phyloP scores from a whole-genome alignment of 2,888 invertebrate species.

The Himalopsyche kuldschensis region DNA sequence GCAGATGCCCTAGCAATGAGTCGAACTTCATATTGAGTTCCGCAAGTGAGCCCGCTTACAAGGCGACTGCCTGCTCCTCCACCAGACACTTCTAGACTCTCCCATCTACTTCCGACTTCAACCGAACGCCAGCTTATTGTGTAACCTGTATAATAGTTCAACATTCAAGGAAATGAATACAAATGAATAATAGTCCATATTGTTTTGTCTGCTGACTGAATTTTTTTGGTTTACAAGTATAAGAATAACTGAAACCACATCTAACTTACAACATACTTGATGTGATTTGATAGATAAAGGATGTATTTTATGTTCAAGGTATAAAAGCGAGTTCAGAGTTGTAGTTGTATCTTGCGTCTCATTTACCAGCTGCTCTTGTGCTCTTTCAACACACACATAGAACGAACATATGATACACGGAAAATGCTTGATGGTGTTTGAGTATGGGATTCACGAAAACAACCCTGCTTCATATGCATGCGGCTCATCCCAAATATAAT shows the following conservation, averaged over 20 bases:
- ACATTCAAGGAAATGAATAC: not conserved
- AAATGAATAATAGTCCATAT: not conserved
- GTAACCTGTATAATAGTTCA: conserved; percentile 47
- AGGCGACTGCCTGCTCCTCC: conserved; percentile 20
- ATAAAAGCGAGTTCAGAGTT: no score
- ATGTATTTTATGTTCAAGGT: no score
- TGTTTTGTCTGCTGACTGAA: not conserved
- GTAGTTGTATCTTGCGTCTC: no score
- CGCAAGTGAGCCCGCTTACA: conserved; percentile 76
- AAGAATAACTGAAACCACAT: no score
- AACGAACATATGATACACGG: no score
- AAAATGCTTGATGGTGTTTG: no score
- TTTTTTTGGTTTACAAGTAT: not conserved
- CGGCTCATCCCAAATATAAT: no score
- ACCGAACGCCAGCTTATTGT: conserved; percentile 57
- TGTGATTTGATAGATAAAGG: no score
- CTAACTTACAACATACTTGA: not conserved
- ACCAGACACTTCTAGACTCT: conserved; percentile 22
- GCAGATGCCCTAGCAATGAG: conserved; percentile 81
- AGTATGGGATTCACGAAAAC: no score
- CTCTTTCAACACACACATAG: no score
- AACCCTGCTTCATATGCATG: no score
- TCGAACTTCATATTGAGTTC: conserved; percentile 79
- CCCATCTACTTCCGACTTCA: conserved; percentile 41
- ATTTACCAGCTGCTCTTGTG: no score